Evolutionary conservation across 1,140 invertebrate genomes (phyloP), one percentile per base, ranked within the genome.

Genomic region (Cyclina sinensis): DNA sequence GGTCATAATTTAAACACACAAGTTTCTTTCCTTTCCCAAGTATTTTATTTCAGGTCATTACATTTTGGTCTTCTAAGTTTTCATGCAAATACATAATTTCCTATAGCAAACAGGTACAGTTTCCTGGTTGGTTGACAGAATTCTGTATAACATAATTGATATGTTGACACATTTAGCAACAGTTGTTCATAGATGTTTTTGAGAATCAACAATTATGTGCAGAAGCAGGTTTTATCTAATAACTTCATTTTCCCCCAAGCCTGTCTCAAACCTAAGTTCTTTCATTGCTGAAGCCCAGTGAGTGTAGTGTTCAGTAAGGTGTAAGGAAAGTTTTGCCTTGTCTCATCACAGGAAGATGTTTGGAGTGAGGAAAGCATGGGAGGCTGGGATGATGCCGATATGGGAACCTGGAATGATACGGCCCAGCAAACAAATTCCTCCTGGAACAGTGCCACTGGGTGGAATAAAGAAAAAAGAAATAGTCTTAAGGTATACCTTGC

Each of bases 351-450:
- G 92, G 91, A 91, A 86, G 89, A 91, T 86, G 88, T 92, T 46
- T 93, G 93, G 93, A 92, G 90, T 88, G 93, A 93, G 79, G 92
- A 94, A 54, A 87, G 84, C 81, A 88, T 70, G 62, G 84, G 65
- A 9, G 90, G 83, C 65, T 93, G 91, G 92, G 92, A 91, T 86
- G 92, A 92, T 90, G 89, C 91, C 48, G 93, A 94, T 62, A 91
- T 94, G 96, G 93, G 95, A 95, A 90, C 97, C 96, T 93, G 94
- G 94, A 88, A 96, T 97, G 90, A 96, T 97, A 95, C 96, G 97
- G 94, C 95, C 96, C 92, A 93, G 79, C 93, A 94, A 90, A 92
- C 90, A 59, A 93, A 92, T n/a, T 95, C 96, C 76, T 96, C 96
- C 57, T 97, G 97, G 97, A 96, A 96, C 68, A 96, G 97, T 94